Base-by-base conservation (phyloP, 2,113 vertebrate genomes). In the Puntigrus tetrazona region DNA sequence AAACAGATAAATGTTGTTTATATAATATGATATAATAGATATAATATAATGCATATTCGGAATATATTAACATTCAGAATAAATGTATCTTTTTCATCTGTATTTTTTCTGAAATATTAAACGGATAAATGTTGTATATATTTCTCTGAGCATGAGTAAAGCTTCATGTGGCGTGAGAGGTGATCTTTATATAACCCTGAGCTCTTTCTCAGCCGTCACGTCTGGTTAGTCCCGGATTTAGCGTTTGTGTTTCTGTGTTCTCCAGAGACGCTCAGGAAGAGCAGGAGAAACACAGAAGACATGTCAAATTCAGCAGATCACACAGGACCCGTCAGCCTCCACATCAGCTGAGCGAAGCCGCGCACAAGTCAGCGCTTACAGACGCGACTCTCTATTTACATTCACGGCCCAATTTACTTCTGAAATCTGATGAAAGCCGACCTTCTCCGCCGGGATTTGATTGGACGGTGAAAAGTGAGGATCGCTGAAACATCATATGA, bases 171-270 rank as follows among this genome's bases (percentile, higher is more conserved):
- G 34, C 9, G 20, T 25, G 55, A 45, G 70, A 29, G 72, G 55
- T 16, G 72, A 78, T 78, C 50, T 78, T 59, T 38, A 78, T 59
- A 59, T 55, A 38, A 57, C 50, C 31, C n/a, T 59, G 76, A 25
- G 76, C n/a, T 41, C 34, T 78, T 13, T 29, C 27, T 59, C 50
- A 3, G 29, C 75, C 20, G 75, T 78, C 75, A 59, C 52, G 45
- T 78, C 43, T 65, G 73, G 45, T 59, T 76, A 61, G 41, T 22
- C 22, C 55, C 27, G 72, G 50, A 29, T 25, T 25, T 31, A 41
- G n/a, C 43, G 82, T 67, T 9, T 76, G 78, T 52, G 52, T 77
- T 78, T 74, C 59, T 83, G 59, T 55, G 6, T 10, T 82, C 65
- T 22, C 65, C 13, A n/a, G 52, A 82, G n/a, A n/a, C n/a, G n/a